phyloP scores from a whole-genome alignment of 2,888 invertebrate species.

The Hesperia comma region DNA sequence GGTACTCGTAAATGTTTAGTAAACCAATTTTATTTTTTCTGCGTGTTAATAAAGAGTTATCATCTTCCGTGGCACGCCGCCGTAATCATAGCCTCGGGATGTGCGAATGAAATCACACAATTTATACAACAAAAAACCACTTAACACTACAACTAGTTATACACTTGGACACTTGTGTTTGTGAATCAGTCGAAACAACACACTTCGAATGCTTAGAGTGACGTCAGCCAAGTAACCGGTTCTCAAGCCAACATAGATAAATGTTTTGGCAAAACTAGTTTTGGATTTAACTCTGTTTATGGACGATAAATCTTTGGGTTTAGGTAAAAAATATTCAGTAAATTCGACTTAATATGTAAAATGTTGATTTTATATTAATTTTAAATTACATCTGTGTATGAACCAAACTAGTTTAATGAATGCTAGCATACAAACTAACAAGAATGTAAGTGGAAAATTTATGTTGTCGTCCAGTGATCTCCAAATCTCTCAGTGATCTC shows the following conservation, averaged over 20 bases:
- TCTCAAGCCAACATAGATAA: conserved; percentile 39
- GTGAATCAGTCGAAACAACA: conserved; percentile 41
- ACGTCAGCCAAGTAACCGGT: conserved; percentile 35
- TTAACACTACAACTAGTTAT: conserved; percentile 6
- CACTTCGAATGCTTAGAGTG: conserved; percentile 19
- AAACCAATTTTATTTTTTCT: too few species aligned
- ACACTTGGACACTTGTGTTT: conserved; percentile 12
- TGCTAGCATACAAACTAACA: too few species aligned
- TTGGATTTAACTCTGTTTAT: conserved; percentile 37
- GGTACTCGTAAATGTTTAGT: too few species aligned
- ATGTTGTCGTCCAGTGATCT: too few species aligned
- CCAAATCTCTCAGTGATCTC: too few species aligned
- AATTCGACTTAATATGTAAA: too few species aligned
- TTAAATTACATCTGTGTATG: too few species aligned
- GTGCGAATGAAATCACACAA: not conserved
- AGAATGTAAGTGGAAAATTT: too few species aligned
- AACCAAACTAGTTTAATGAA: too few species aligned
- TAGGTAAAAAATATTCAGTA: too few species aligned
- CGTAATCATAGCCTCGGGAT: not conserved
- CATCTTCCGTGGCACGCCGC: not conserved
- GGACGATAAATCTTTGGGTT: not conserved
- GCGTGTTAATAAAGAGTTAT: too few species aligned
- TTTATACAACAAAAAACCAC: conserved; percentile 10
- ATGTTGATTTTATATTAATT: too few species aligned
- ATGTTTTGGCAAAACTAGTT: conserved; percentile 54